Evolutionary conservation across 2,888 invertebrate genomes (phyloP), one percentile per base, ranked within the genome.

Genomic region (Gymnocheta viridis): DNA sequence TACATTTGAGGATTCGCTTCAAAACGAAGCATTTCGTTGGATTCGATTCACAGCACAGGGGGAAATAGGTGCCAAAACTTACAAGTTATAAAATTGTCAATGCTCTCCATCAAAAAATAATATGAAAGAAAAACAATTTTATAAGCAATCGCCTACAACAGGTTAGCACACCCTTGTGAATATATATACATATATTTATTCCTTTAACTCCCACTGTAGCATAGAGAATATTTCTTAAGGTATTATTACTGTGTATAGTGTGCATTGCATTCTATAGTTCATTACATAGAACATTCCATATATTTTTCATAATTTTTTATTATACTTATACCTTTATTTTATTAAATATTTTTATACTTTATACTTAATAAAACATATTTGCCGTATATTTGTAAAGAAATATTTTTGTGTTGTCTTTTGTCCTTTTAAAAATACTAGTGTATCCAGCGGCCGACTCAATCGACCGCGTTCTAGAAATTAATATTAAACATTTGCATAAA

Each of bases 301-400:
- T 27, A 27, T 74, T 19, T 17, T 60, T 24, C 27, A 60, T 69
- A 22, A n/a, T n/a, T 51, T 29, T 49, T 49, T 73, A n/a, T 27
- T 41, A 41, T 12, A 29, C 19, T 54, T 74, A 29, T 24, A 14
- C 4, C 9, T 62, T 35, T 19, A 27, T 60, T 69, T 67, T 44
- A 54, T 66, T 35, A 17, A 17, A 76, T 41, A 51, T 24, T 44
- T 79, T 56, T 54, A 27, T 64, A 80, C 17, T 22, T 38, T 62
- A 24, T 64, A 54, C 27, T 82, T 38, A 81, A 82, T 76, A 82
- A 77, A 82, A 56, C 38, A 66, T 58, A 38, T 62, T 64, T 80
- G 58, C 32, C 70, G 54, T 70, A 62, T 56, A 67, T 62, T 41
- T 24, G 17, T 47, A 19, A 27, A 62, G 5, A 51, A 35, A 29